Base-by-base conservation (phyloP, 1,140 invertebrate species). In the Aethina tumida region DNA sequence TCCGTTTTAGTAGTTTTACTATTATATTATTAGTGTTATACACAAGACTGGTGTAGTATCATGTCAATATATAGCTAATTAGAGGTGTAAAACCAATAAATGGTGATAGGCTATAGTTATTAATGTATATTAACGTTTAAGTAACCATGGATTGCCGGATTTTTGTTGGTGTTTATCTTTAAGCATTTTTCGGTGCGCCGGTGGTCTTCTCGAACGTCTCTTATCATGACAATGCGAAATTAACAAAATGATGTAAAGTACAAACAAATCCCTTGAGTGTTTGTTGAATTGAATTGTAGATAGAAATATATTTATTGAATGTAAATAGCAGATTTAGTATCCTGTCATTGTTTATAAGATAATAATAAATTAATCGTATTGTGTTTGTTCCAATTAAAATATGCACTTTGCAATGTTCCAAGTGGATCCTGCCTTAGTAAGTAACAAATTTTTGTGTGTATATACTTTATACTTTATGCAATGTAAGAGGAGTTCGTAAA, bases 31-130 rank as follows among this genome's bases (percentile, higher is more conserved):
- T 51, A 46, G 42, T 42, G 46, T 43, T 48, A n/a, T 49, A 52
- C 47, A 50, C 47, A 52, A 52, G 50, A 52, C 50, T 52, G 50
- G 50, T 49, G 43, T 45, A 43, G 41, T 34, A 49, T 50, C 44
- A 52, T 52, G 50, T 52, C 50, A 52, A 52, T 52, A 52, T 43
- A 42, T 49, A 35, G 38, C 26, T 37, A 42, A 39, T 38, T 52
- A 52, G 46, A 29, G 46, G 49, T 44, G 46, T 48, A 21, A 16
- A 36, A 19, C 32, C 49, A 49, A 36, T 52, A 49, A 38, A 48
- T 41, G 46, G 49, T 49, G 46, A 49, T 52, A 52, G 49, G 49
- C 49, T 49, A 47, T 49, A 49, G 43, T 49, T 41, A 47, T 48
- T 36, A 51, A 41, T 52, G 49, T 48, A 52, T 49, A 49, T 52